Evolutionary conservation across 2,797 vertebrate species (phyloP), one percentile per base, ranked within the genome.

Genomic region (Columba guinea): DNA sequence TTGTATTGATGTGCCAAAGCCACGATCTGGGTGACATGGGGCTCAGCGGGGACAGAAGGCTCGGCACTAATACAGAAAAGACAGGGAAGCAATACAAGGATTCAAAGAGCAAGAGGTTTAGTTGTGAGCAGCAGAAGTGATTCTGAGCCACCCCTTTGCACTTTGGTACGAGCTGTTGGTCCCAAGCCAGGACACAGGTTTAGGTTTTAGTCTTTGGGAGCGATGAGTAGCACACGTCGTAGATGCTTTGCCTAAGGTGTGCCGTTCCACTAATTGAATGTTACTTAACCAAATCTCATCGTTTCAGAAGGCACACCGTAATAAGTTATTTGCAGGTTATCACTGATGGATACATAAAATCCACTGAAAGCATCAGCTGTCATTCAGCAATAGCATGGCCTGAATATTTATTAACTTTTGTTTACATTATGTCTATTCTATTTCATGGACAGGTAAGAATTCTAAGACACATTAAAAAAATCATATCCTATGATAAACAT

Each of bases 401-500:
- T 83, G 86, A 92, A 87, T 96, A 94, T 93, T 90, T 96, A 91
- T 92, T 81, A 39, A 23, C 39, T 87, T 87, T 90, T 95, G 85
- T 89, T 96, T 92, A 77, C 9, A 7, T 68, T 80, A 37, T 59
- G 13, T 37, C 58, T 62, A 5, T 89, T 90, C 44, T 82, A 2
- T 63, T 83, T 89, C 78, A 48, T 13, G 41, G 68, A 71, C 46
- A 84, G 51, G 39, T 74, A 83, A 68, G 56, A 92, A 93, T 87
- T 89, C 68, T 75, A 65, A 83, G 59, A 73, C 35, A 59, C 1
- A 1, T 78, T 69, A 81, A 81, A 83, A 90, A 94, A 90, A 89
- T 51, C 0, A 85, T 85, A 89, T 64, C 71, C 2, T 48, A 8
- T 89, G 58, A 90, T 90, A 94, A 96, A 85, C 41, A 62, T 75